Conservation (phyloP, 2,888 invertebrate genomes). For the Ochropacha duplaris region DNA sequence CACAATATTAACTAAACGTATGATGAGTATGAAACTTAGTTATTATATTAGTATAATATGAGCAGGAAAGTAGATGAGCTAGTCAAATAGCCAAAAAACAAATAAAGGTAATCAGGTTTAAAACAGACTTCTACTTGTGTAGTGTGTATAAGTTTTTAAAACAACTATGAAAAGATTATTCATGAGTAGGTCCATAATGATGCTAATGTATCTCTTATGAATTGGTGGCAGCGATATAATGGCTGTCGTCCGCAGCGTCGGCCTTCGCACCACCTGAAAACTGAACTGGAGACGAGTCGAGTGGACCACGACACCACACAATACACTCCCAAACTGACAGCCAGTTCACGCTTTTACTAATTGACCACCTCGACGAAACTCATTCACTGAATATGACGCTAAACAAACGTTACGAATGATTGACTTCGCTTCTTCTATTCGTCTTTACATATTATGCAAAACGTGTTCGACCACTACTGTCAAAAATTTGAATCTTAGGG, state of each 20-base stretch:
- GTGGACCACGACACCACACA: constrained; percentile 34
- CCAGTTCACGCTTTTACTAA: constrained; percentile 76
- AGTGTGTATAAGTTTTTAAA: background rate
- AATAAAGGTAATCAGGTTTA: background rate
- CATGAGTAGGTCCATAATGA: constrained; percentile 68
- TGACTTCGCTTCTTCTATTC: constrained; percentile 58
- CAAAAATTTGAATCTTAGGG: constrained; percentile 46
- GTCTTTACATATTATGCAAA: constrained; percentile 54
- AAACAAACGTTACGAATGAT: constrained; percentile 65
- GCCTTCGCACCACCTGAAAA: constrained; percentile 73
- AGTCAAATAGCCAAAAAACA: background rate
- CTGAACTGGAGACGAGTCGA: constrained; percentile 43
- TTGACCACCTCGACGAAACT: constrained; percentile 73
- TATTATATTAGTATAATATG: no score
- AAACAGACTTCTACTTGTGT: background rate
- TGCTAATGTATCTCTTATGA: constrained; percentile 64
- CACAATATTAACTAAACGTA: no score
- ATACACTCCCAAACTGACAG: constrained; percentile 73
- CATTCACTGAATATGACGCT: constrained; percentile 51
- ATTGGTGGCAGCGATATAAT: constrained; percentile 59
- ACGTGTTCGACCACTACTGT: constrained; percentile 44
- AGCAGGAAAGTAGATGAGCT: background rate
- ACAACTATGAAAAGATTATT: constrained; percentile 57
- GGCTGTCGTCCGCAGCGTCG: constrained; percentile 52
- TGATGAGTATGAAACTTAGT: no score